These are phyloP conservation scores for Lordiphosa stackelbergi DNA, from an alignment of 1,140 invertebrate species.

Conservation along the genomic window DNA sequence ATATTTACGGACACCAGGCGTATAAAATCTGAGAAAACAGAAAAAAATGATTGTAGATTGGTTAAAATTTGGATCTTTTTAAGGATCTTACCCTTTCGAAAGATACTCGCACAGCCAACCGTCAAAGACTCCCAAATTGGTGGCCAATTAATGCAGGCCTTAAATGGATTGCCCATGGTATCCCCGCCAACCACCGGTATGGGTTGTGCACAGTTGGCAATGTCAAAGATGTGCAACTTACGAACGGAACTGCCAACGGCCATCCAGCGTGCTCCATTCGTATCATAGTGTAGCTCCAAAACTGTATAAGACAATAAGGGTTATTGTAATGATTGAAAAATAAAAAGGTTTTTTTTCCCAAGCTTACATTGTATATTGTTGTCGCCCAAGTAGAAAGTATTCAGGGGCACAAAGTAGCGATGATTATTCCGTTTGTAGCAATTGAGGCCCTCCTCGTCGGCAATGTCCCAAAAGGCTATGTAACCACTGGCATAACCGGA, in stretches of 20 bases:
- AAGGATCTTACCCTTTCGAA: conserved; percentile 24
- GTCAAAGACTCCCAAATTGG: conserved; percentile 52
- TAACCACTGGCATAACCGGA: conserved; percentile 52
- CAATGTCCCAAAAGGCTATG: conserved; percentile 62
- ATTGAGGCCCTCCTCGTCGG: conserved; percentile 34
- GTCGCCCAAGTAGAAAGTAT: conserved; percentile 55
- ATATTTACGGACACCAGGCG: conserved; percentile 41
- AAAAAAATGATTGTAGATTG: neutral
- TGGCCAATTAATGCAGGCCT: conserved; percentile 42
- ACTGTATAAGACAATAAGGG: conserved; percentile 24
- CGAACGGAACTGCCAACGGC: conserved; percentile 35
- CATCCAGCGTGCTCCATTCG: conserved; percentile 54
- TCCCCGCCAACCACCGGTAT: conserved; percentile 28
- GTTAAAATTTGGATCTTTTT: neutral
- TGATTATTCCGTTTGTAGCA: conserved; percentile 35
- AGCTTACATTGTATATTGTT: conserved; percentile 52
- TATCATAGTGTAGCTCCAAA: conserved; percentile 64
- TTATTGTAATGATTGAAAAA: neutral
- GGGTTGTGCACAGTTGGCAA: conserved; percentile 45
- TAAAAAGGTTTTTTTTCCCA: neutral
- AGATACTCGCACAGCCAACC: conserved; percentile 27
- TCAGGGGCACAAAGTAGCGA: conserved; percentile 33
- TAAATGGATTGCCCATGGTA: conserved; percentile 28
- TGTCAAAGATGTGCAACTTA: conserved; percentile 51
- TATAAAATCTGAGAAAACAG: conserved; percentile 19